These are phyloP conservation scores for Rhodophaea formosa DNA, from an alignment of 2,888 invertebrate species.

Conservation along the genomic window DNA sequence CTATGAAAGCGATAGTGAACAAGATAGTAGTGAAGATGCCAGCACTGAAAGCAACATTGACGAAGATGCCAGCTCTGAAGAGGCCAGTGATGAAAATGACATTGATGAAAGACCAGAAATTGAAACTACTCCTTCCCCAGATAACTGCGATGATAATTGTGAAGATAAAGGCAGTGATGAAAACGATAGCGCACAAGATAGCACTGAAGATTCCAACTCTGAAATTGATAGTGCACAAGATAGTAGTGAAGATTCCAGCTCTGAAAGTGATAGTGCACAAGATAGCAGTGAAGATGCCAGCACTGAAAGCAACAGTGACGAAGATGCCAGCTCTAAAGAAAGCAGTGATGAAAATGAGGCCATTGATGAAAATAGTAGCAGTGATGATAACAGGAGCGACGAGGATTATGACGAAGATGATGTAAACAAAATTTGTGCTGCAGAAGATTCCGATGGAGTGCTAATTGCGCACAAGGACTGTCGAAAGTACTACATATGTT, in stretches of 20 bases:
- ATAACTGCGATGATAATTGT: too few species aligned
- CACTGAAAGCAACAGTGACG: conserved; percentile 1
- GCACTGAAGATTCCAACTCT: too few species aligned
- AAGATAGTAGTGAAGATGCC: not conserved
- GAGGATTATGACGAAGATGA: not conserved
- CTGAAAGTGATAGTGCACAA: not conserved
- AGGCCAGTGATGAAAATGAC: too few species aligned
- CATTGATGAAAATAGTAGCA: not conserved
- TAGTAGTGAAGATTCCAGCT: too few species aligned
- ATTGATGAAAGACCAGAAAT: too few species aligned
- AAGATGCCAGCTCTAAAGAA: not conserved
- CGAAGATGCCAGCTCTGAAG: not conserved
- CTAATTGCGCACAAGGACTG: conserved; percentile 30
- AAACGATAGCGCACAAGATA: not conserved
- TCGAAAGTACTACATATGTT: conserved; percentile 31
- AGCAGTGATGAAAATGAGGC: not conserved
- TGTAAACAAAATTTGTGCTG: conserved; percentile 22
- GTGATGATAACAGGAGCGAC: not conserved
- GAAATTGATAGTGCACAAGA: too few species aligned
- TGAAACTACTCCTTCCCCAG: too few species aligned
- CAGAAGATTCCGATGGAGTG: conserved; percentile 19
- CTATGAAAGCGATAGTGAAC: conserved; percentile 12
- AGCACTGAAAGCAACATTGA: not conserved
- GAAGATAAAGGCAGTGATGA: not conserved
- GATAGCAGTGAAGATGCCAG: not conserved